Conservation (phyloP, 1,140 invertebrate species). For the Lordiphosa clarofinis region DNA sequence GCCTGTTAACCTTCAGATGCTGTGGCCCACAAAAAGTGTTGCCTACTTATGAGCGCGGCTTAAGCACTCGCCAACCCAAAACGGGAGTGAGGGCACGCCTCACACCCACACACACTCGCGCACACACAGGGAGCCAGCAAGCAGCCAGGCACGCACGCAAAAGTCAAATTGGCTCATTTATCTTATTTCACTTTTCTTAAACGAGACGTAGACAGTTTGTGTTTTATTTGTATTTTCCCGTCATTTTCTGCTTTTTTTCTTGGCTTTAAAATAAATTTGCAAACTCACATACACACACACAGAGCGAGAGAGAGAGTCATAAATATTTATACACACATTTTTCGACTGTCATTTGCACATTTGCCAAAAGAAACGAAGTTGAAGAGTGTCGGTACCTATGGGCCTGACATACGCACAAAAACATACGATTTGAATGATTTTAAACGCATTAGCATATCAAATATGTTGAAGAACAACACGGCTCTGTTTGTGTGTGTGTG, state of each 20-base stretch:
- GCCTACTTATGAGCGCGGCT: constrained; percentile 13
- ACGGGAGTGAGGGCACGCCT: too few species aligned
- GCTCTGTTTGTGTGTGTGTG: background rate
- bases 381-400: constrained; percentile 8
- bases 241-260: constrained; percentile 1
- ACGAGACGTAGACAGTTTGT: constrained; percentile 11
- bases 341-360: constrained; percentile 43
- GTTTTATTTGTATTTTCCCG: constrained; percentile 7
- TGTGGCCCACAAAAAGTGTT: constrained; percentile 5
- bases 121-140: background rate
- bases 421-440: constrained; percentile 59
- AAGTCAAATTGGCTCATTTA: constrained; percentile 71
- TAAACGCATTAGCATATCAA: constrained; percentile 62
- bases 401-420: background rate
- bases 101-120: background rate
- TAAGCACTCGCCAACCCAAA: background rate
- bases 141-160: constrained; percentile 39
- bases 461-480: constrained; percentile 15
- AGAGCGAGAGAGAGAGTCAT: constrained; percentile 33
- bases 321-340: constrained; percentile 56
- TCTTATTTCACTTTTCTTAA: constrained; percentile 61
- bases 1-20: background rate
- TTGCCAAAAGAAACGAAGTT: constrained; percentile 20
- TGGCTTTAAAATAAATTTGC: constrained; percentile 5
- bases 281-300: constrained; percentile 38